Evolutionary conservation across 2,113 vertebrate species (phyloP).

Genomic region (Nothobranchius kuhntae): DNA sequence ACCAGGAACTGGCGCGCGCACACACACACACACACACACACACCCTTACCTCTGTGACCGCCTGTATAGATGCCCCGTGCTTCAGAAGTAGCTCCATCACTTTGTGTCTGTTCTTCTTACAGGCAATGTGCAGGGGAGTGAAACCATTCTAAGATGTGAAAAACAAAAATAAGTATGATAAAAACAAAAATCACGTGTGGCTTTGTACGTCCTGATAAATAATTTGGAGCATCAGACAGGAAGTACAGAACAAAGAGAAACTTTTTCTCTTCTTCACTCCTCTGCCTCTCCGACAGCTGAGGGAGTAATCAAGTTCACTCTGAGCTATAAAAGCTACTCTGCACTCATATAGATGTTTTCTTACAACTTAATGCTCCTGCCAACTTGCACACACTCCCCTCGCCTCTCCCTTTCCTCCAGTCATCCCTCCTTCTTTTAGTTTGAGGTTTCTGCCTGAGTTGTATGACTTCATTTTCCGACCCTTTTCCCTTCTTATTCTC

Average conservation of each 20-base stretch:
- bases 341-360: constrained; percentile 50
- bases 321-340: constrained; percentile 18
- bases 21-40: neutral
- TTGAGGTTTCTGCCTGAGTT: constrained; percentile 66
- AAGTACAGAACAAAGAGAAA: constrained; percentile 41
- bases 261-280: constrained; percentile 14
- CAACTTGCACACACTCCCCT: constrained; percentile 15
- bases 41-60: constrained; percentile 90
- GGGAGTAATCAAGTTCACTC: constrained; percentile 52
- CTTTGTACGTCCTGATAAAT: constrained; percentile 12
- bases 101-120: constrained; percentile 98
- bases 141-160: constrained; percentile 89
- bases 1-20: no score
- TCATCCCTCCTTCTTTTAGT: constrained; percentile 29
- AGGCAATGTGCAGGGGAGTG: constrained; percentile 97
- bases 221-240: constrained; percentile 50
- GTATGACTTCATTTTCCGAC: constrained; percentile 74
- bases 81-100: constrained; percentile 98
- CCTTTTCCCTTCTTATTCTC: constrained; percentile 33
- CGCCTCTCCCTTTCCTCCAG: neutral
- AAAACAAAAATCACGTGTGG: constrained; percentile 4
- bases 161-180: neutral
- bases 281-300: constrained; percentile 41
- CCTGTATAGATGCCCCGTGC: constrained; percentile 96
- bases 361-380: constrained; percentile 47